Evolutionary conservation across 2,888 invertebrate species (phyloP), one percentile per base, ranked within the genome.

Genomic region (Pseudococcus viburni): DNA sequence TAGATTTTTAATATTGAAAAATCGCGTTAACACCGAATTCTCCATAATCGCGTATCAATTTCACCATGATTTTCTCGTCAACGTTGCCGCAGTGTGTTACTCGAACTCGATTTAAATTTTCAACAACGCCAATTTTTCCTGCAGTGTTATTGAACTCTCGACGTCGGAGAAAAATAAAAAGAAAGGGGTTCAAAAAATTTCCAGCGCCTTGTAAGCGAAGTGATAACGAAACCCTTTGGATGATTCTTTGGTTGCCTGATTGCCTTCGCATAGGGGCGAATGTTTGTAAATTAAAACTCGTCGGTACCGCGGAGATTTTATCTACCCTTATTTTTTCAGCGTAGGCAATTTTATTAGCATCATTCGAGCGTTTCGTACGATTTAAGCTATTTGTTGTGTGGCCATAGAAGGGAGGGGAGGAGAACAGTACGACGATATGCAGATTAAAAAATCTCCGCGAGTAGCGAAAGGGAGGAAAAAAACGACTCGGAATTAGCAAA

Each of bases 331-430:
- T 83, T 83, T 83, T 83, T 83, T 83, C 80, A 83, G 22, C 80
- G 80, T 83, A 83, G 80, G 80, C 80, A 83, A 83, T 83, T 83
- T 83, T 83, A 83, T 83, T 83, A 83, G 80, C 80, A 46, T 83
- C 80, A 83, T 46, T 46, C 42, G 80, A 83, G 80, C 80, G 80
- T 80, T 80, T 46, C 80, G 80, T n/a, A 55, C 55, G 55, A 55
- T 73, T 73, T 73, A 22, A 22, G 26, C 33, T 73, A 77, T 77
- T 77, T 77, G 39, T 77, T 42, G 17, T n/a, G 39, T n/a, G 77
- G n/a, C 17, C 17, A 7, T 12, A 1, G 33, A 33, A 11, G 22
- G 11, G 64, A 15, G 59, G 5, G 59, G 59, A 19, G n/a, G 59
- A 59, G 59, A 33, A n/a, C 8, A 1, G 39, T 39, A n/a, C 15